Conservation (phyloP, 2,113 vertebrate species). For the Gymnobelideus leadbeateri region DNA sequence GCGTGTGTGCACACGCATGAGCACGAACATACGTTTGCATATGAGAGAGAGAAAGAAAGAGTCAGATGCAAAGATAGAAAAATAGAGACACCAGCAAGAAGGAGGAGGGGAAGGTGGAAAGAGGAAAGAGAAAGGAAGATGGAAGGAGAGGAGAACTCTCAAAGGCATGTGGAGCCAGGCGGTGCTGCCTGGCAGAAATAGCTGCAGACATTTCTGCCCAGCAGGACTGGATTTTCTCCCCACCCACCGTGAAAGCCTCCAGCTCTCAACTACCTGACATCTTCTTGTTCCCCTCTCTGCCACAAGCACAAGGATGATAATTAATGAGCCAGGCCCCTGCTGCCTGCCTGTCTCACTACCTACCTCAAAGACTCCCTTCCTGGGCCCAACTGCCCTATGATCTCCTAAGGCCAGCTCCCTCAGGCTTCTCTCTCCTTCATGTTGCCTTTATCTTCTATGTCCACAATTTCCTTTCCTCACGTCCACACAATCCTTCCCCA, state of each 20-base stretch:
- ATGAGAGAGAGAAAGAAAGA: too few relatives aligned
- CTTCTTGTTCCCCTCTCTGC: background rate
- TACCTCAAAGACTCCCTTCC: background rate
- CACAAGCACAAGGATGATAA: conserved; percentile 19
- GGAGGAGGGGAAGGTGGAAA: background rate
- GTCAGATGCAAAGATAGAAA: background rate
- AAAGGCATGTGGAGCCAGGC: background rate
- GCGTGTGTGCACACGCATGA: background rate
- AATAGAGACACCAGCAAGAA: background rate
- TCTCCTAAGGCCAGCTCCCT: background rate
- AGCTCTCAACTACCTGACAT: background rate
- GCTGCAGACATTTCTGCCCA: background rate
- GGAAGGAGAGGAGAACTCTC: background rate
- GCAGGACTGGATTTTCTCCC: background rate
- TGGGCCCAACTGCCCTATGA: background rate
- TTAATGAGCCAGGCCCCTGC: background rate
- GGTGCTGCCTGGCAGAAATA: background rate
- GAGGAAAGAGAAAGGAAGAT: background rate
- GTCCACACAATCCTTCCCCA: background rate
- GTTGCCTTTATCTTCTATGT: background rate
- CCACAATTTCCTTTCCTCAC: background rate
- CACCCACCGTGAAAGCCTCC: background rate
- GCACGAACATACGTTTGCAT: too few relatives aligned
- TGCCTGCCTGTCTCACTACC: background rate
- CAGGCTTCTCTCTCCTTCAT: background rate